Base-by-base conservation (phyloP, 2,888 invertebrate species). In the Metallyticus violacea region DNA sequence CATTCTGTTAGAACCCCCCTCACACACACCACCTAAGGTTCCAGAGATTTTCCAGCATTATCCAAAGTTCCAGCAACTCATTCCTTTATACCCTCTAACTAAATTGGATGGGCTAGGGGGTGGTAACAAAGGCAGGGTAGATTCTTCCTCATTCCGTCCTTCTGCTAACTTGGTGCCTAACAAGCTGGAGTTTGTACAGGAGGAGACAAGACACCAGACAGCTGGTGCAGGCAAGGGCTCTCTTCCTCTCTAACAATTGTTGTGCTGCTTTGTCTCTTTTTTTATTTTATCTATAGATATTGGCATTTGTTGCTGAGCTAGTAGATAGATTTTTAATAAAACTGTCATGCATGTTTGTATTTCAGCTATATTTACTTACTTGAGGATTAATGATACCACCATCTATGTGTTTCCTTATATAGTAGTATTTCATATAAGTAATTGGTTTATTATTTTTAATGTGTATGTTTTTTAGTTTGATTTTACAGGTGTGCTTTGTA, bases 31-130 rank as follows among this genome's bases (percentile, higher is more conserved):
- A 30, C 91, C 92, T 85, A 94, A 95, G 91, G 95, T 96, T 91
- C 95, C 95, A 26, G 94, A 94, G 89, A 93, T 95, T 86, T 96
- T 96, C 91, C 95, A 95, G 91, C 94, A 95, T 90, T 96, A 96
- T 91, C 94, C 95, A 89, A 96, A 96, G 93, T 95, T 96, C 89
- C 95, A 96, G 91, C 94, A 95, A 90, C 95, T 96, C 89, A 96
- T 96, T 91, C 97, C 96, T 4, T 87, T 91, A 28, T 91, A 90
- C 87, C 86, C 86, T 22, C 62, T 79, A 62, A 80, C 85, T 7
- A 79, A 79, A 26, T 26, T 79, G 40, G 40, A 62, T 62, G 40
- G 40, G 40, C 40, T 62, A 62, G 40, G 40, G 40, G 40, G 40
- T 62, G 40, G 26, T 30, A 62, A 90, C 9, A 91, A 91, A 85